These are phyloP conservation scores for Apamea monoglypha DNA, from an alignment of 2,888 invertebrate species.

Conservation along the genomic window DNA sequence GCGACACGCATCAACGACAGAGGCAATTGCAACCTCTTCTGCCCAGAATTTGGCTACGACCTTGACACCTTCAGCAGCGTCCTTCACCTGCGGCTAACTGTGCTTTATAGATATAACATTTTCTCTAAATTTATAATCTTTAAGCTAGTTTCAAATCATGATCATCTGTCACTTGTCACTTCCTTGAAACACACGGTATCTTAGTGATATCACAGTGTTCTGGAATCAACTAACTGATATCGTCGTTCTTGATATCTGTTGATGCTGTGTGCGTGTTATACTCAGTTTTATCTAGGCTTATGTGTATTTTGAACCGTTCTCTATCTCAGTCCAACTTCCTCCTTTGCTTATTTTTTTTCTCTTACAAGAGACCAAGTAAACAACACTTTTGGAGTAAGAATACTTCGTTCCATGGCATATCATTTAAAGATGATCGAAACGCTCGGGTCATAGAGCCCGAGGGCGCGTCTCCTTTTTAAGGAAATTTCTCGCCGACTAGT, in stretches of 20 bases:
- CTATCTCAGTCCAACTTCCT: conserved; percentile 18
- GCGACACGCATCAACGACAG: not conserved
- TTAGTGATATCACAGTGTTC: conserved; percentile 18
- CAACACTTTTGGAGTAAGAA: not conserved
- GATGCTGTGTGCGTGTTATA: conserved; percentile 22
- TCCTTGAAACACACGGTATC: conserved; percentile 12
- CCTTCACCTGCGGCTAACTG: no score
- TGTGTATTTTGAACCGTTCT: conserved; percentile 32
- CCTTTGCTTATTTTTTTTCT: conserved; percentile 7
- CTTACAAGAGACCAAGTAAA: not conserved
- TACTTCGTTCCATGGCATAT: not conserved
- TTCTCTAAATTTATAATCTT: conserved; percentile 16
- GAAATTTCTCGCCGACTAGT: not conserved
- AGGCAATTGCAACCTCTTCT: not conserved
- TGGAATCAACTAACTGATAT: conserved; percentile 36
- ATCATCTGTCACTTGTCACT: conserved; percentile 33
- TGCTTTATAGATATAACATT: not conserved
- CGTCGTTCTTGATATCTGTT: conserved; percentile 18
- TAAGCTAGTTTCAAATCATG: conserved; percentile 16
- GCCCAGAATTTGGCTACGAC: not conserved
- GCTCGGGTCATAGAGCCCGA: not conserved
- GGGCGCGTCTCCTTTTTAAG: not conserved
- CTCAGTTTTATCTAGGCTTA: conserved; percentile 37
- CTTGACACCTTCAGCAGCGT: not conserved
- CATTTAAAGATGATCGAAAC: not conserved